phyloP scores from a whole-genome alignment of 2,888 invertebrate genomes.

The Xestia ashworthii region DNA sequence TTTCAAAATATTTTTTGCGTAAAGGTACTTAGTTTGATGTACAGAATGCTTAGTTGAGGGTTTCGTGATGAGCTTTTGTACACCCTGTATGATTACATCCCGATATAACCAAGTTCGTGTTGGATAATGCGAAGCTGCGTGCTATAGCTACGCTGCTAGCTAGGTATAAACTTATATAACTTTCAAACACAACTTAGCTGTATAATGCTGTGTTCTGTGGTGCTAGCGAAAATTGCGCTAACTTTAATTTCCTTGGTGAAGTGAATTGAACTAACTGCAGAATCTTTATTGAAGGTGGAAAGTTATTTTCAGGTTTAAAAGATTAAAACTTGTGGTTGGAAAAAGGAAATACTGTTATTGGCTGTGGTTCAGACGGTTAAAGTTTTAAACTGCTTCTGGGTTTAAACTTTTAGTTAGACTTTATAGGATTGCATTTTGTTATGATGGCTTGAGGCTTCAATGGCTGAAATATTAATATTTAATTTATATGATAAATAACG shows the following conservation, averaged over 20 bases:
- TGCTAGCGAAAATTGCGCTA: neutral
- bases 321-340: slow-evolving; percentile 15
- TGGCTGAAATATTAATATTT: neutral
- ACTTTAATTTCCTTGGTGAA: slow-evolving; percentile 29
- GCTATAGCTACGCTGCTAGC: neutral
- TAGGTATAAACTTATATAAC: neutral
- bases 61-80: no score
- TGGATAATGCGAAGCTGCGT: neutral
- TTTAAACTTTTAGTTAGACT: neutral
- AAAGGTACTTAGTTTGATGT: no score
- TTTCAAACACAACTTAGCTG: slow-evolving; percentile 4
- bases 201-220: neutral
- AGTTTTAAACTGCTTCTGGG: neutral
- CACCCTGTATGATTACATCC: neutral
- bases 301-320: slow-evolving; percentile 41
- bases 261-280: slow-evolving; percentile 22
- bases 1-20: no score
- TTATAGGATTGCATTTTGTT: neutral
- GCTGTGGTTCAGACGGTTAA: neutral
- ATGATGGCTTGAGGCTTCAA: neutral
- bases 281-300: slow-evolving; percentile 16
- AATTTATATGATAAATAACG: neutral
- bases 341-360: slow-evolving; percentile 20
- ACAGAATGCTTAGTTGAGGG: no score
- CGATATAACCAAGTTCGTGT: neutral